Conservation (phyloP, 2,888 invertebrate species). For the Hemithea aestivaria region DNA sequence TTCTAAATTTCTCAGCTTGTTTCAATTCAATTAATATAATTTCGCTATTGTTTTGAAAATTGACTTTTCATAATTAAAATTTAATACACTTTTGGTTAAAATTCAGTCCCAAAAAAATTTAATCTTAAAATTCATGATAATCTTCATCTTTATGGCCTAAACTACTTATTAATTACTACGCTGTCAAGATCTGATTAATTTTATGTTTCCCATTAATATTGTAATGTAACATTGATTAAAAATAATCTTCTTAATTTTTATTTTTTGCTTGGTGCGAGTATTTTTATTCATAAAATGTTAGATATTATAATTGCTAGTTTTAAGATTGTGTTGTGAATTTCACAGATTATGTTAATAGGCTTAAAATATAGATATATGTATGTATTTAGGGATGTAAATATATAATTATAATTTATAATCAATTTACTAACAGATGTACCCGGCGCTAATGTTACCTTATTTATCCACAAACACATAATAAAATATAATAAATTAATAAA, state of each 20-base stretch:
- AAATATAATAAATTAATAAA: conserved; percentile 26
- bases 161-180: conserved; percentile 29
- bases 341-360: conserved; percentile 3
- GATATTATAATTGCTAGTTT: no score
- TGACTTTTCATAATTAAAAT: no score
- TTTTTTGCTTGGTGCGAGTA: no score
- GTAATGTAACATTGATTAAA: no score
- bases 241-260: no score
- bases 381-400: conserved; percentile 41
- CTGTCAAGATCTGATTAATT: conserved; percentile 42
- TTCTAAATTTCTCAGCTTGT: no score
- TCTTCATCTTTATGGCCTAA: conserved; percentile 1
- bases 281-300: no score
- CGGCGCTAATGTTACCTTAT: conserved; percentile 78
- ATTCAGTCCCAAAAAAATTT: no score
- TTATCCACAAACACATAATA: conserved; percentile 34
- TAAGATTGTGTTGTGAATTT: background rate
- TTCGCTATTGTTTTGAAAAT: no score
- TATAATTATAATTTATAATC: conserved; percentile 20
- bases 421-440: conserved; percentile 29
- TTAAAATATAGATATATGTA: conserved; percentile 3
- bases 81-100: no score
- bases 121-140: no score
- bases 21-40: no score
- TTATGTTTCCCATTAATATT: conserved; percentile 32